Evolutionary conservation across 1,140 invertebrate species (phyloP).

Genomic region (Watersipora subatra): DNA sequence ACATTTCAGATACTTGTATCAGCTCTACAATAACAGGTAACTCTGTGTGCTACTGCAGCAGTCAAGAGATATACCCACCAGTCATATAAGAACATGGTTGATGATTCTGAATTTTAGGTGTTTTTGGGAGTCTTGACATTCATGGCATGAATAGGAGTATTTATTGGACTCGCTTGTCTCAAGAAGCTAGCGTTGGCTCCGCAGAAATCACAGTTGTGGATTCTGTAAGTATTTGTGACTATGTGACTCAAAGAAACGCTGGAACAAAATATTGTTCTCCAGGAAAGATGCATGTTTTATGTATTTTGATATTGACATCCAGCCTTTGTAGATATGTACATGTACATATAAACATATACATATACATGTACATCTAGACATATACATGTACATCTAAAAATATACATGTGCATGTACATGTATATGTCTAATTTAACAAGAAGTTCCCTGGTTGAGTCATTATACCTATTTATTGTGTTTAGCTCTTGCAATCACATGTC

Average conservation of each 20-base stretch:
- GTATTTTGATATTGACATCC: background rate
- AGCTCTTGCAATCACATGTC: background rate
- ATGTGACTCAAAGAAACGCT: background rate
- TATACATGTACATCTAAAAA: no score
- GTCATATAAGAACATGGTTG: no score
- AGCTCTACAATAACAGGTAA: background rate
- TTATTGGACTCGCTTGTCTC: conserved; percentile 24
- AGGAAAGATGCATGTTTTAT: background rate
- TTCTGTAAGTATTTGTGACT: conserved; percentile 3
- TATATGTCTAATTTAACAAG: no score
- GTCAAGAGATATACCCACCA: no score
- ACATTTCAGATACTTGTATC: no score
- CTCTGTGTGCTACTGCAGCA: background rate
- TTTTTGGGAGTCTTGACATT: conserved; percentile 34
- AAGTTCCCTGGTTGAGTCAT: no score
- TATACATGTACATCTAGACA: no score
- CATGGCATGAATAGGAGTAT: conserved; percentile 21
- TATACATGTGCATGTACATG: no score
- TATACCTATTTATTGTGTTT: background rate
- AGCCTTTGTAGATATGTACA: no score
- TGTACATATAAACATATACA: no score
- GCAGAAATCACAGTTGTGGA: conserved; percentile 19
- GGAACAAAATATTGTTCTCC: background rate
- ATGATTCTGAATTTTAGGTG: no score
- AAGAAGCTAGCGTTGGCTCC: conserved; percentile 18